These are phyloP conservation scores for Ellobius talpinus DNA, from an alignment of 2,113 vertebrate species.

Conservation along the genomic window DNA sequence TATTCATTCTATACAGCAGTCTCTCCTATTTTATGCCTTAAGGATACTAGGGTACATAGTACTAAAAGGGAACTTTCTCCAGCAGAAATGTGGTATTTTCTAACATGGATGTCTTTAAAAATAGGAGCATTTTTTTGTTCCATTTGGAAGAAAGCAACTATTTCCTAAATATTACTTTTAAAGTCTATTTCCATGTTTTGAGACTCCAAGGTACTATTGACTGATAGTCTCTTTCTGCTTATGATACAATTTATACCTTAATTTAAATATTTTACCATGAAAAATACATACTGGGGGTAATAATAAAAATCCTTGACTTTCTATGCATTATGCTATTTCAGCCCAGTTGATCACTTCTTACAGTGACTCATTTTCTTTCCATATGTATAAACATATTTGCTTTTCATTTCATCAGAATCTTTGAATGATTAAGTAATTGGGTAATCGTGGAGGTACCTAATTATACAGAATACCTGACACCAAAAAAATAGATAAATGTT, in stretches of 20 bases:
- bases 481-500: constrained; percentile 30
- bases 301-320: constrained; percentile 69
- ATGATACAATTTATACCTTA: constrained; percentile 61
- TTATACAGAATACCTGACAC: constrained; percentile 39
- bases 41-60: constrained; percentile 32
- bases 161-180: constrained; percentile 66
- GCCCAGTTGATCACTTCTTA: constrained; percentile 38
- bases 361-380: constrained; percentile 66
- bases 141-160: constrained; percentile 71
- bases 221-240: constrained; percentile 51
- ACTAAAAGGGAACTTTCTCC: constrained; percentile 52
- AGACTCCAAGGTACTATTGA: constrained; percentile 33
- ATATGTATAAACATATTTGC: constrained; percentile 69
- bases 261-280: constrained; percentile 80
- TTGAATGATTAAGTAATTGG: constrained; percentile 32
- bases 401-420: constrained; percentile 65
- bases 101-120: constrained; percentile 60
- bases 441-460: neutral
- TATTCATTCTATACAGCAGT: constrained; percentile 36
- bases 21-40: neutral
- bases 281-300: constrained; percentile 75
- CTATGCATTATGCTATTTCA: constrained; percentile 73
- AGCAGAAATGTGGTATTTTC: constrained; percentile 42
- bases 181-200: constrained; percentile 69
- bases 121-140: constrained; percentile 37